Conservation (phyloP, 2,888 invertebrate species). For the Hirtodrosophila duncani region DNA sequence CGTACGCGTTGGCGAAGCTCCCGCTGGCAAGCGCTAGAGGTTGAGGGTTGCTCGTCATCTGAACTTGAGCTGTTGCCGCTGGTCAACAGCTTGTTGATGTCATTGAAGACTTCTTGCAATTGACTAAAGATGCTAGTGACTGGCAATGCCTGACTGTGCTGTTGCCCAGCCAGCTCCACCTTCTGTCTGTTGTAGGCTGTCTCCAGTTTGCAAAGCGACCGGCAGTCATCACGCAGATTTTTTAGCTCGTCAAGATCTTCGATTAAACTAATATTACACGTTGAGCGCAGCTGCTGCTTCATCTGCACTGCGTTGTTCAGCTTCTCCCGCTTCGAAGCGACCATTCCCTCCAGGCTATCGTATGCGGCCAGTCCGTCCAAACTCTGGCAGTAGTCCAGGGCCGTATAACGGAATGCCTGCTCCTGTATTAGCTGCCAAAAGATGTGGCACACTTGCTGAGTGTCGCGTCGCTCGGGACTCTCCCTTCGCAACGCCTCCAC, state of each 20-base stretch:
- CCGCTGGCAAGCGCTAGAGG: conserved; percentile 26
- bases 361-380: conserved; percentile 68
- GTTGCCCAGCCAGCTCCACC: conserved; percentile 25
- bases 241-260: conserved; percentile 50
- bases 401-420: conserved; percentile 65
- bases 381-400: conserved; percentile 58
- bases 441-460: conserved; percentile 52
- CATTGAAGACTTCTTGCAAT: conserved; percentile 37
- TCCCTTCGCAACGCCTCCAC: conserved; percentile 26
- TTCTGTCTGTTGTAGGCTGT: conserved; percentile 70
- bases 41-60: conserved; percentile 2
- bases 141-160: conserved; percentile 39
- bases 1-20: conserved; percentile 30
- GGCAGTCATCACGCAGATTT: conserved; percentile 28
- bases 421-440: conserved; percentile 57
- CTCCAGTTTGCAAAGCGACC: conserved; percentile 57
- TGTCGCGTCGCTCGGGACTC: conserved; percentile 22
- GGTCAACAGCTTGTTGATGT: conserved; percentile 39
- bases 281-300: conserved; percentile 35
- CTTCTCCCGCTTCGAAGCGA: conserved; percentile 8
- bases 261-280: conserved; percentile 6
- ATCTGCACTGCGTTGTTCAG: not conserved
- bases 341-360: conserved; percentile 47
- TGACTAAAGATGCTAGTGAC: conserved; percentile 55
- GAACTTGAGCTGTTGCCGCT: not conserved